Percentiles rank a stretch among this genome's conserved stretches.
These are phyloP conservation scores for Varecia variegata DNA, from an alignment of 2,797 vertebrate species.

Conservation along the genomic window DNA sequence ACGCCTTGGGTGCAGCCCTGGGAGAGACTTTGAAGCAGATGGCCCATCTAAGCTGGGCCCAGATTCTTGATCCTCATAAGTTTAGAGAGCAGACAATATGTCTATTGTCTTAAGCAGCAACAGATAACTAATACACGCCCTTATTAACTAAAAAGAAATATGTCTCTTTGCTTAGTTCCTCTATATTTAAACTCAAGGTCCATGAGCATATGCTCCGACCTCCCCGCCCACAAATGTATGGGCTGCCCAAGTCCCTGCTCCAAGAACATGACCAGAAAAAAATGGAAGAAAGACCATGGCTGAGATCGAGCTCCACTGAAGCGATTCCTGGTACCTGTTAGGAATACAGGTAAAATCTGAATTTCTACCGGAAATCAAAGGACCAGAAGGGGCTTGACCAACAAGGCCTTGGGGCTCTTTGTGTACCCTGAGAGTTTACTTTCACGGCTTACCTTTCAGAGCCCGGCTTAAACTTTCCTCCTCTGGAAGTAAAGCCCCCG, in stretches of 20 bases:
- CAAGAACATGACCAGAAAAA: not conserved
- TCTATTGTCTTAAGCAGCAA: not conserved
- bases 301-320: not conserved
- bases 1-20: accelerated
- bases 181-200: not conserved
- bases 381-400: not conserved
- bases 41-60: not conserved
- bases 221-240: no score
- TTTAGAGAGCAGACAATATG: not conserved
- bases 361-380: not conserved
- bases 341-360: not conserved
- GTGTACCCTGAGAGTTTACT: not conserved
- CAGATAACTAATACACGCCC: not conserved
- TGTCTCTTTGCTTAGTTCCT: not conserved
- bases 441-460: not conserved
- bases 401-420: not conserved
- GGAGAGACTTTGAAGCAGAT: not conserved
- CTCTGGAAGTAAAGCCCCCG: not conserved
- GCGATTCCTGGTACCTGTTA: not conserved
- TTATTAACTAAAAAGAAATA: not conserved
- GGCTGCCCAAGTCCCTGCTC: not conserved
- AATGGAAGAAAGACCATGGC: not conserved
- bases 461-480: not conserved
- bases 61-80: not conserved
- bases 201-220: not conserved